Base-by-base conservation (phyloP, 2,113 vertebrate genomes). In the Apaloderma vittatum region DNA sequence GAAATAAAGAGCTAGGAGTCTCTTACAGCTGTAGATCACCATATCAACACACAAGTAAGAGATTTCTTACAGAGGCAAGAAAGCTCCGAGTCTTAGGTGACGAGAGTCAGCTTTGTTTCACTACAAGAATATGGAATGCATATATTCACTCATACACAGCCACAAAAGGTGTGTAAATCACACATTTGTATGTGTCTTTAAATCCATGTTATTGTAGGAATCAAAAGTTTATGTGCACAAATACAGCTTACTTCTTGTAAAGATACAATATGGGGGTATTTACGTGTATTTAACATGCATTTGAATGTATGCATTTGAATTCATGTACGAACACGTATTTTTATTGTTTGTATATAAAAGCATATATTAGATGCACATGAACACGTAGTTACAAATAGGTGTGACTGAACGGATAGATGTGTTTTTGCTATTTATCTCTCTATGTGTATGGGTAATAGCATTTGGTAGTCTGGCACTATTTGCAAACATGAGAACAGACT, bases 401-500 rank as follows among this genome's bases (percentile, higher is more conserved):
- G 48, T 27, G 62, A 79, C 67, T 92, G 79, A 75, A 80, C 3
- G n/a, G 62, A 59, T 6, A n/a, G 32, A 62, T 15, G 37, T 37
- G 12, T 1, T 37, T 93, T 58, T 83, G 74, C 34, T 88, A 11
- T 52, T 84, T 83, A 30, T 88, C 37, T 32, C 21, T 30, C 3
- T 43, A 24, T 12, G 2, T 8, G 43, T 71, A 16, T 1, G 61
- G 34, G 43, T 58, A 76, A 58, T 12, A 83, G 63, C 78, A 80
- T 73, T 79, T 90, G 88, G 76, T 45, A 67, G 82, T 37, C 78
- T 78, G 70, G 32, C 66, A 65, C 57, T 92, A 88, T 75, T 77
- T 94, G 90, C 72, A 88, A 74, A 88, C 57, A 67, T 2, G 37
- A 93, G 86, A 72, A 88, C 61, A 93, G 79, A 12, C 79, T 81